These are phyloP conservation scores for Rhyacophila evoluta DNA, from an alignment of 2,888 invertebrate species.

Conservation along the genomic window DNA sequence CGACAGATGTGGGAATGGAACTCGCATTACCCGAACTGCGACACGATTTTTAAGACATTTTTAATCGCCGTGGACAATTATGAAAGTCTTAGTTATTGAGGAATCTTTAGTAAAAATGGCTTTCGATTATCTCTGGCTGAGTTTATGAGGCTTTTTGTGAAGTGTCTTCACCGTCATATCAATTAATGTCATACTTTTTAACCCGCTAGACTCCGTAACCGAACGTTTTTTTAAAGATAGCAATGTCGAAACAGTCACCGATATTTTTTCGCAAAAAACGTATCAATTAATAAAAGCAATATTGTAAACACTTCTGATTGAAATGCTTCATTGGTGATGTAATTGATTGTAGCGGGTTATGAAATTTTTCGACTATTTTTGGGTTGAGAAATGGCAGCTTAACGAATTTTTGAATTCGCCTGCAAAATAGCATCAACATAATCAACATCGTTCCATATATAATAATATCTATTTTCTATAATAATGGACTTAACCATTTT, in stretches of 20 bases:
- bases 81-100: too few species aligned
- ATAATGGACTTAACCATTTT: too few species aligned
- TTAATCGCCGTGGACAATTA: too few species aligned
- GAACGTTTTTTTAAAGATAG: neutral
- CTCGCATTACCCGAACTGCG: too few species aligned
- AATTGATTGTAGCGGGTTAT: neutral
- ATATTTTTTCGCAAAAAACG: neutral
- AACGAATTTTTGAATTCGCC: neutral
- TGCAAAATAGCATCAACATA: neutral
- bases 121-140: too few species aligned
- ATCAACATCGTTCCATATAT: too few species aligned
- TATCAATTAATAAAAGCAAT: conserved; percentile 7
- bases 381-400: neutral
- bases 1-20: too few species aligned
- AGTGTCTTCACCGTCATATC: neutral
- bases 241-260: neutral
- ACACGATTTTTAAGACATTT: too few species aligned
- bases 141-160: neutral
- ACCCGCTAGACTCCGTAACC: neutral
- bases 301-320: neutral
- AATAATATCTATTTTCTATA: too few species aligned
- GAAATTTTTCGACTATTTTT: neutral
- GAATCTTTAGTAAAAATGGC: too few species aligned
- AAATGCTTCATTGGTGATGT: neutral
- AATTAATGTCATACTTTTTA: neutral